Conservation (phyloP, 2,888 invertebrate species). For the Drosophila borealis region DNA sequence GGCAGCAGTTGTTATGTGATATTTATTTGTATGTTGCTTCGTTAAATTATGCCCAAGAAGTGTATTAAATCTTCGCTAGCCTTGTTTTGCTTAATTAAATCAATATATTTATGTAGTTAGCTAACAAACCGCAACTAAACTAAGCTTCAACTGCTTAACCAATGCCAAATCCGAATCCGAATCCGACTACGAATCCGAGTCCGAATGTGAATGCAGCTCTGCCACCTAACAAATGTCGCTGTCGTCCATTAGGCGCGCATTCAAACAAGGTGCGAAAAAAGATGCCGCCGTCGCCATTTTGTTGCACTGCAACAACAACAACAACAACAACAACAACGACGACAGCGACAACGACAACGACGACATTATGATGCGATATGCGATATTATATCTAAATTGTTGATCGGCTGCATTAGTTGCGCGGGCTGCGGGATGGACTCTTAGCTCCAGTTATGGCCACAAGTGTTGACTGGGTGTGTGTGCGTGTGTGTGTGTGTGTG, state of each 20-base stretch:
- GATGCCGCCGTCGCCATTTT: constrained; percentile 78
- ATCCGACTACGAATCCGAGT: constrained; percentile 11
- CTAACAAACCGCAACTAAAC: constrained; percentile 51
- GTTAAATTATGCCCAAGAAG: constrained; percentile 10
- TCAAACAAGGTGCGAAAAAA: constrained; percentile 81
- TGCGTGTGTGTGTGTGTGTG: constrained; percentile 25
- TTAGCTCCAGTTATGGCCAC: constrained; percentile 75
- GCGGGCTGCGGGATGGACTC: constrained; percentile 5
- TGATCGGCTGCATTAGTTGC: constrained; percentile 76
- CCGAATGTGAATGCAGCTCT: constrained; percentile 31
- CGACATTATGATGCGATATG: constrained; percentile 80
- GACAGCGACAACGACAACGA: constrained; percentile 46
- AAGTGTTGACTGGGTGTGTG: constrained; percentile 40
- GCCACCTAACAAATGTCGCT: constrained; percentile 77
- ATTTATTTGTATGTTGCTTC: not conserved
- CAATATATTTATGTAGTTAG: constrained; percentile 48
- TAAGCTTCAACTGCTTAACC: constrained; percentile 38
- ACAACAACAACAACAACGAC: constrained; percentile 22
- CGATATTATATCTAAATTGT: constrained; percentile 81
- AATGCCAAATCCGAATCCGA: constrained; percentile 38
- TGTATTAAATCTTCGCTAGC: constrained; percentile 43
- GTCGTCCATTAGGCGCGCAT: constrained; percentile 80
- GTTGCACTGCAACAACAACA: constrained; percentile 20
- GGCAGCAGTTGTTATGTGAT: constrained; percentile 1
- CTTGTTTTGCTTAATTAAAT: constrained; percentile 46